These are phyloP conservation scores for Venustoraphidia nigricollis DNA, from an alignment of 2,888 invertebrate species.

Conservation along the genomic window DNA sequence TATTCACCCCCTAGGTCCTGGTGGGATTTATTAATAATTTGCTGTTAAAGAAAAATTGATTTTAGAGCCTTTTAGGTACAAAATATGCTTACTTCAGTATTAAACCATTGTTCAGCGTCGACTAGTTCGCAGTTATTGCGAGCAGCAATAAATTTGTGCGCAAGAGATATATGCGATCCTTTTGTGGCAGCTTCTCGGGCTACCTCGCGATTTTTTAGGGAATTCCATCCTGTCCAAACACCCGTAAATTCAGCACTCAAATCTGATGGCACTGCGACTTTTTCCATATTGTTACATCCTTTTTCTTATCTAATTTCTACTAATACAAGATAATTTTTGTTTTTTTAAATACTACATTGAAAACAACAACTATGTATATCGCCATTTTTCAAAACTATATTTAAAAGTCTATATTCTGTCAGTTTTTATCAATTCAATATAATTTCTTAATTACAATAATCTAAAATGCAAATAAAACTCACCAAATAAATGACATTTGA, in stretches of 20 bases:
- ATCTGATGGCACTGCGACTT: slow-evolving; percentile 13
- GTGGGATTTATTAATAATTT: slow-evolving; percentile 1
- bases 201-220: slow-evolving; percentile 44
- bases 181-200: slow-evolving; percentile 52
- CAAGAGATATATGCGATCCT: slow-evolving; percentile 43
- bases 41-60: neutral
- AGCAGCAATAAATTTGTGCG: slow-evolving; percentile 37
- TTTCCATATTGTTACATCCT: too few relatives aligned
- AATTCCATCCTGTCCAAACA: slow-evolving; percentile 50
- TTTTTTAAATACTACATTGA: too few relatives aligned
- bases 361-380: too few relatives aligned
- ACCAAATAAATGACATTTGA: neutral
- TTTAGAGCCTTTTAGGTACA: slow-evolving; percentile 2
- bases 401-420: too few relatives aligned
- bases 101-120: slow-evolving; percentile 38
- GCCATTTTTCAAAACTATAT: too few relatives aligned
- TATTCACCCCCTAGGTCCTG: too few relatives aligned
- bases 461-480: too few relatives aligned
- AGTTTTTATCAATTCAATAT: too few relatives aligned
- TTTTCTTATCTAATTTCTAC: too few relatives aligned
- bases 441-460: too few relatives aligned
- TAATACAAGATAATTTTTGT: too few relatives aligned
- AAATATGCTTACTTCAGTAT: slow-evolving; percentile 32
- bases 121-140: slow-evolving; percentile 36
- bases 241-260: slow-evolving; percentile 21